phyloP scores from a whole-genome alignment of 2,797 vertebrate species.

The Prionace glauca region DNA sequence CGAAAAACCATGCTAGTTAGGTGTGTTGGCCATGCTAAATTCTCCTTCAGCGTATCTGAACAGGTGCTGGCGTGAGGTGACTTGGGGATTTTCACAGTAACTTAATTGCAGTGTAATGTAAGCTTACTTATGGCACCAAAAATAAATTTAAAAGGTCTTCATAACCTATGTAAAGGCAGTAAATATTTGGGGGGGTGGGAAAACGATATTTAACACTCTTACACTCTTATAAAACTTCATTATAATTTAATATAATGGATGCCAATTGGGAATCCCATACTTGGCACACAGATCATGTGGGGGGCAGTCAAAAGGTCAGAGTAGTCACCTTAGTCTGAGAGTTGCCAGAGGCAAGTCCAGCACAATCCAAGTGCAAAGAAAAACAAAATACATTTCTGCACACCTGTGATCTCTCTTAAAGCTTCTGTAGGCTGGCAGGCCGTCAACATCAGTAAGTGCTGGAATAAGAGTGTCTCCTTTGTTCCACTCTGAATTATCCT shows the following conservation, averaged over 20 bases:
- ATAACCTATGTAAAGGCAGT: background rate
- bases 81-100: too few relatives aligned
- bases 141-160: background rate
- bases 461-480: background rate
- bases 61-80: too few relatives aligned
- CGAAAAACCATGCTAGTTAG: too few relatives aligned
- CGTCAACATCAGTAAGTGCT: background rate
- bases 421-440: background rate
- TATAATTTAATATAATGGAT: background rate
- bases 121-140: too few relatives aligned
- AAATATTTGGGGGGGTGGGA: background rate
- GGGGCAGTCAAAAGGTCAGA: background rate
- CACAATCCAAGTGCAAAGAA: background rate
- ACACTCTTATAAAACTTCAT: background rate
- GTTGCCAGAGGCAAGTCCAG: background rate
- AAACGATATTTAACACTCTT: background rate
- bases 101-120: too few relatives aligned
- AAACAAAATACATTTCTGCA: background rate
- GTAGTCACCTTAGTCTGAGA: background rate
- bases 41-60: too few relatives aligned
- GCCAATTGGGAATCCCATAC: background rate
- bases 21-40: too few relatives aligned
- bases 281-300: background rate
- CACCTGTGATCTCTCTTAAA: background rate
- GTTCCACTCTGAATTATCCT: background rate